phyloP scores from a whole-genome alignment of 2,797 vertebrate genomes.

The Avahi laniger region DNA sequence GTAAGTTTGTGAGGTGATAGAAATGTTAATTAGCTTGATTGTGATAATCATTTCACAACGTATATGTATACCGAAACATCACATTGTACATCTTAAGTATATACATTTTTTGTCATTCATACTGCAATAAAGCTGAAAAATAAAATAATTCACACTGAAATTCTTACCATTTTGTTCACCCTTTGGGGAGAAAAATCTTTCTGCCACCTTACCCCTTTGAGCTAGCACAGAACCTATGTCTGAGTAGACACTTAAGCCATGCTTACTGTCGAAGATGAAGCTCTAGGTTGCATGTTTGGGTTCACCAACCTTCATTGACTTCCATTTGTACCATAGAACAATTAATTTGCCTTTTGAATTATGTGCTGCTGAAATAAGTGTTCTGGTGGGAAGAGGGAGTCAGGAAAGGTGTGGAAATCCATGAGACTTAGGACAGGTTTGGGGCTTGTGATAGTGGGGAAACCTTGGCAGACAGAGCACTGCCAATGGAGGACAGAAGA shows the following conservation, averaged over 20 bases:
- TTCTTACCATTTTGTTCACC: background rate
- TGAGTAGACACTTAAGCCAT: background rate
- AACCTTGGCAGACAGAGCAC: background rate
- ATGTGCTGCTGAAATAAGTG: background rate
- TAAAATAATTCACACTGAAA: background rate
- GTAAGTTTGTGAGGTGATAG: background rate
- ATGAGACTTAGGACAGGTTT: background rate
- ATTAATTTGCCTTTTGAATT: background rate
- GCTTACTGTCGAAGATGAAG: background rate
- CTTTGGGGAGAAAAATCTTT: background rate
- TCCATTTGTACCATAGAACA: background rate
- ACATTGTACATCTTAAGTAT: background rate
- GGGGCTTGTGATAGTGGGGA: background rate
- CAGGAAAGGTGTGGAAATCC: background rate
- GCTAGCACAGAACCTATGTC: background rate
- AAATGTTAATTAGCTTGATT: background rate
- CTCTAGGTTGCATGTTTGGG: background rate
- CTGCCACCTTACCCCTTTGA: background rate
- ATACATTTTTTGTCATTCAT: background rate
- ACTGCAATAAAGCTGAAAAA: background rate
- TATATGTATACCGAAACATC: background rate
- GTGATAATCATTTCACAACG: background rate
- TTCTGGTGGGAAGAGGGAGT: background rate
- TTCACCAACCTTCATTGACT: background rate
- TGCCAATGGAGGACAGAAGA: background rate